Conservation (phyloP, 2,888 invertebrate genomes). For the Lydus trimaculatus region DNA sequence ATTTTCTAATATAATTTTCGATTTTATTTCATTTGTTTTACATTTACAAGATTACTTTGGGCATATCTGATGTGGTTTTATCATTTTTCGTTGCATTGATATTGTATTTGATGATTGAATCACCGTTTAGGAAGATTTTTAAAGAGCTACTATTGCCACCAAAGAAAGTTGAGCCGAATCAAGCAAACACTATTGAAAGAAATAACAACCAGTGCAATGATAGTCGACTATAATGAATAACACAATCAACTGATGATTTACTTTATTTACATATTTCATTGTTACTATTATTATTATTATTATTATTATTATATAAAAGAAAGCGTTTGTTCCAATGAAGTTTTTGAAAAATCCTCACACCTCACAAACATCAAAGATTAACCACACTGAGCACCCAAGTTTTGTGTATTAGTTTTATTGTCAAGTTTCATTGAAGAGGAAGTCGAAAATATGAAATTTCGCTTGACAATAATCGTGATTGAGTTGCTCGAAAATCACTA, state of each 20-base stretch:
- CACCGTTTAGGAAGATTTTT: constrained; percentile 63
- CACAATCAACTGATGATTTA: constrained; percentile 45
- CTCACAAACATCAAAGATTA: too few relatives aligned
- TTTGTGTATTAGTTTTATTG: too few relatives aligned
- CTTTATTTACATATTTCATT: constrained; percentile 45
- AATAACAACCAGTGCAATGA: neutral
- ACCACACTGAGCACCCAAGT: too few relatives aligned
- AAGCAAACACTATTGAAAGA: neutral
- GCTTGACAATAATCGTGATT: too few relatives aligned
- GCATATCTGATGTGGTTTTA: neutral
- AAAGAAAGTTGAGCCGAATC: constrained; percentile 66
- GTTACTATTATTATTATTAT: too few relatives aligned
- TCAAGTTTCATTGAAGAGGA: too few relatives aligned
- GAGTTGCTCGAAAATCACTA: too few relatives aligned
- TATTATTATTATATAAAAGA: too few relatives aligned
- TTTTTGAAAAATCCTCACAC: too few relatives aligned
- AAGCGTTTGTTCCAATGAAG: too few relatives aligned
- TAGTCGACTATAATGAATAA: constrained; percentile 29
- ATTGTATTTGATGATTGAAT: neutral
- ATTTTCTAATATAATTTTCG: neutral
- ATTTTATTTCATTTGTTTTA: neutral
- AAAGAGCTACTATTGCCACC: constrained; percentile 65
- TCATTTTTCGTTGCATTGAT: neutral
- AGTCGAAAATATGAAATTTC: too few relatives aligned
- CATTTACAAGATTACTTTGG: neutral